A percentile compares a stretch with the other conserved stretches of the same genome.
These are phyloP conservation scores for Ammodytes marinus DNA, from an alignment of 2,113 vertebrate species.

Conservation along the genomic window DNA sequence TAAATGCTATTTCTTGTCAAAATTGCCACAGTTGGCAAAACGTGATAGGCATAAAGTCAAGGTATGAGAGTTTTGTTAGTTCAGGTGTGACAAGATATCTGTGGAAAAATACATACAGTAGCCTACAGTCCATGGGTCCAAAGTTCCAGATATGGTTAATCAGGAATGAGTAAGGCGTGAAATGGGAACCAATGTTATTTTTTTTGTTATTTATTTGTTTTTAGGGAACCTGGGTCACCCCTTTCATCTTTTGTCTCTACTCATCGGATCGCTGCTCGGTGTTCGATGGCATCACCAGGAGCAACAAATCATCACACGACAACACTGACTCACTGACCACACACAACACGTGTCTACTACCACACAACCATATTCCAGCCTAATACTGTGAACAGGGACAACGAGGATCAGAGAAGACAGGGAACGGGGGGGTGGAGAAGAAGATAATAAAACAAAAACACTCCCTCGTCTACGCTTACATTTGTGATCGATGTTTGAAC, in stretches of 20 bases:
- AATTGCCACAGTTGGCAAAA: slow-evolving; percentile 41
- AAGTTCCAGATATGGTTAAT: slow-evolving; percentile 50
- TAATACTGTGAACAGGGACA: slow-evolving; percentile 79
- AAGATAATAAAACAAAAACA: slow-evolving; percentile 65
- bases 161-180: slow-evolving; percentile 46
- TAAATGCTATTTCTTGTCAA: slow-evolving; percentile 4
- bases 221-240: slow-evolving; percentile 80
- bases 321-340: slow-evolving; percentile 70
- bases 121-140: slow-evolving; percentile 50
- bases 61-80: slow-evolving; percentile 40
- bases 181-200: slow-evolving; percentile 56
- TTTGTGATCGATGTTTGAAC: slow-evolving; percentile 73
- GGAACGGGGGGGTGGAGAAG: slow-evolving; percentile 34
- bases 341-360: slow-evolving; percentile 80
- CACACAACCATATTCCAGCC: slow-evolving; percentile 81
- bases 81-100: slow-evolving; percentile 41
- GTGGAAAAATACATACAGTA: slow-evolving; percentile 64
- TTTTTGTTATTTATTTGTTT: slow-evolving; percentile 27
- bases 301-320: slow-evolving; percentile 69
- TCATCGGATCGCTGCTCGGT: slow-evolving; percentile 56
- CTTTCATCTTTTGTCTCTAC: slow-evolving; percentile 68
- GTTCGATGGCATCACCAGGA: slow-evolving; percentile 65
- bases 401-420: slow-evolving; percentile 30
- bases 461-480: slow-evolving; percentile 63
- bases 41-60: slow-evolving; percentile 24